Evolutionary conservation across 2,113 vertebrate species (phyloP), one percentile per base, ranked within the genome.

Genomic region (Thamnophis sirtalis): DNA sequence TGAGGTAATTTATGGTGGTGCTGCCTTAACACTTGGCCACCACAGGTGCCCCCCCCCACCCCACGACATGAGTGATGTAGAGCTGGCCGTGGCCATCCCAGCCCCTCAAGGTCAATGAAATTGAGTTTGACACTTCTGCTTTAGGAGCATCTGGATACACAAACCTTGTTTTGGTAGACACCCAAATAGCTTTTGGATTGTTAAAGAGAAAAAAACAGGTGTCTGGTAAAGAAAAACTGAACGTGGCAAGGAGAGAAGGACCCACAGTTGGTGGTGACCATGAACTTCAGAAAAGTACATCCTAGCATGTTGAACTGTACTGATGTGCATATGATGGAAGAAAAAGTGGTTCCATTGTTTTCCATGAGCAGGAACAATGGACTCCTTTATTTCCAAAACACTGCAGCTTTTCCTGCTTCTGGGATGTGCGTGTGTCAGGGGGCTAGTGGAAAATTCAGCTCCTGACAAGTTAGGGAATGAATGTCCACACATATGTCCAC

Each of bases 151-250:
- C 49, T 49, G 3, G 89, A 91, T 94, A 50, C 86, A 92, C 93
- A 55, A 48, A 91, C 0, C 2, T 60, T 95, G 94, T 94, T 91
- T 95, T 92, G 73, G 84, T 33, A 84, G 24, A 93, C 58, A 55
- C 94, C 91, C 89, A 95, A 95, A 92, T 89, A 19, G 43, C 48
- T 86, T 91, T 93, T 15, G 51, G 7, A n/a, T 28, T 94, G 92
- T 90, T 92, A 88, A 24, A 93, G 95, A 84, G 93, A 90, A 94
- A 86, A 92, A 96, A 94, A 43, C 43, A 43, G 43, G 43, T 43
- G 43, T 43, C 43, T 3, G 43, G 96, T 94, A 95, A 96, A 13
- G 92, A 92, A 95, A 93, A 94, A 33, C 87, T 92, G 93, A 93
- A 73, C 88, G 90, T 97, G 95, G 95, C 95, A 84, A 84, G 89